Base-by-base conservation (phyloP, 2,113 vertebrate genomes). In the Rhynchomys soricoides region DNA sequence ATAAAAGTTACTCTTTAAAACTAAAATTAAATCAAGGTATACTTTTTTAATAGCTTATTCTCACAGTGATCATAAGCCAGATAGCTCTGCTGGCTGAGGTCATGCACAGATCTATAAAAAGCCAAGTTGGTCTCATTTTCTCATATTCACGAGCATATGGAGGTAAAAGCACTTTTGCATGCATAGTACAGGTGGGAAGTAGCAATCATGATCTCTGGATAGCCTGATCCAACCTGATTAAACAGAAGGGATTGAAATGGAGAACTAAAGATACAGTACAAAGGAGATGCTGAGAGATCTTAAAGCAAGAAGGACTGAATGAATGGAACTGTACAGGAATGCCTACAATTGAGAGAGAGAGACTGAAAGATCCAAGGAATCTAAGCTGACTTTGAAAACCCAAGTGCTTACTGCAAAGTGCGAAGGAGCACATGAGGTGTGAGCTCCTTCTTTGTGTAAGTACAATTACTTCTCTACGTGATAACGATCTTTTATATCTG, bases 1-100 rank as follows among this genome's bases (percentile, higher is more conserved):
- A 59, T 71, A 89, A 89, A 70, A 93, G 57, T 57, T 91, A 70
- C 55, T 37, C 57, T 90, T 50, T 70, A 71, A 87, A 50, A 75
- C 48, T 81, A 77, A 90, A 43, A 70, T 48, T 86, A 45, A 71
- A 52, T 68, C 75, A 78, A 77, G 78, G 29, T 15, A 29, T 31
- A 75, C 17, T 12, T 13, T 79, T 9, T 43, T 37, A 62, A 77
- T 16, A 90, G 91, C 16, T 73, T 73, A 52, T 50, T 92, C 40
- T 86, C n/a, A 34, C 10, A 4, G 3, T 79, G 40, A 45, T 55
- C 31, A 34, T 3, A 40, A 89, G 31, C 40, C 48, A 82, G 66
- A 81, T 21, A 82, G 66, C 13, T 66, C 40, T 5, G 40, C 43
- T 24, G 55, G 13, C 7, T 52, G 7, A 50, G 50, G 68, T 43